phyloP scores from a whole-genome alignment of 2,888 invertebrate species.

The Drosophila tripunctata region DNA sequence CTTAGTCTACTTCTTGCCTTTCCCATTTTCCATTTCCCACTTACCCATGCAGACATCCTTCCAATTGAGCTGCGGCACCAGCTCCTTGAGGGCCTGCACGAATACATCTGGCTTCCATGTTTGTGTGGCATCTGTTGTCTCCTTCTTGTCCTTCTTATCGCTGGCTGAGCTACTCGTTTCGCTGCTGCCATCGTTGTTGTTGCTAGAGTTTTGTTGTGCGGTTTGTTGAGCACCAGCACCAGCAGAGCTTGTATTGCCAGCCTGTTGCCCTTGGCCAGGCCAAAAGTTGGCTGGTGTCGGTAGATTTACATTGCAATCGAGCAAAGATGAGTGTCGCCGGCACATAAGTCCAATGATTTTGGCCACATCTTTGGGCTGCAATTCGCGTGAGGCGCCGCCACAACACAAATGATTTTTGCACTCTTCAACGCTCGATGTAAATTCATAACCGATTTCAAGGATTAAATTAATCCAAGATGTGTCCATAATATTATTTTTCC shows the following conservation, averaged over 20 bases:
- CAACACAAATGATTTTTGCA: constrained; percentile 93
- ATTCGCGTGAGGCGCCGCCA: constrained; percentile 92
- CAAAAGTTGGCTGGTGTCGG: constrained; percentile 89
- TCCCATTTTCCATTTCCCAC: background rate
- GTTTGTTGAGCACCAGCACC: constrained; percentile 40
- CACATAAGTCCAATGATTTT: constrained; percentile 94
- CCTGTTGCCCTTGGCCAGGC: constrained; percentile 83
- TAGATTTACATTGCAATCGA: constrained; percentile 89
- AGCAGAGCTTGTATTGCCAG: constrained; percentile 23
- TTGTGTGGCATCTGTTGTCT: constrained; percentile 86
- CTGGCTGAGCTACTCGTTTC: constrained; percentile 50
- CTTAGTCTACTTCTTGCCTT: background rate
- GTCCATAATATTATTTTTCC: constrained; percentile 87
- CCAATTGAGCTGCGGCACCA: constrained; percentile 95
- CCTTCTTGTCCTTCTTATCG: constrained; percentile 81
- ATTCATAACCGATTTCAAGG: constrained; percentile 94
- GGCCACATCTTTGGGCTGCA: constrained; percentile 93
- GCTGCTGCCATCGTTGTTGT: constrained; percentile 71
- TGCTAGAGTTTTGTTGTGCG: constrained; percentile 52
- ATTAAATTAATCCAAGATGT: constrained; percentile 94
- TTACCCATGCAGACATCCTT: constrained; percentile 94
- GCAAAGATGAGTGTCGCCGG: constrained; percentile 88
- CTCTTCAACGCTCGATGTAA: constrained; percentile 93
- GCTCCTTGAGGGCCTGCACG: constrained; percentile 95
- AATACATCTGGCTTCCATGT: constrained; percentile 98